phyloP scores from a whole-genome alignment of 30 jellyfish, hydroid and myxozoan species.

The Catostylus mosaicus region DNA sequence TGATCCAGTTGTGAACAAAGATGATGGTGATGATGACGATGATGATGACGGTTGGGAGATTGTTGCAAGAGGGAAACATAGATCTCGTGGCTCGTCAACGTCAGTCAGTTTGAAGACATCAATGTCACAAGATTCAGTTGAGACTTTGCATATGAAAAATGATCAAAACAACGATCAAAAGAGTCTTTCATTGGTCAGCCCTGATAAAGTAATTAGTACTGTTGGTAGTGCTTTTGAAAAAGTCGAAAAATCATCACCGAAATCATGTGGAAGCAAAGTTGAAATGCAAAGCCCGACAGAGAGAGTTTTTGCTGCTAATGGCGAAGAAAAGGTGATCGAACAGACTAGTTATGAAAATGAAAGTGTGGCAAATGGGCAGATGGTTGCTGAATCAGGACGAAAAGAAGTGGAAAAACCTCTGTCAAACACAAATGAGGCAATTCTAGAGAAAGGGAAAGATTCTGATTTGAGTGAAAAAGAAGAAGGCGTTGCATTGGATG shows the following conservation, averaged over 20 bases:
- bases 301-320: neutral
- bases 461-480: neutral
- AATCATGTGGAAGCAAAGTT: neutral
- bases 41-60: conserved; percentile 97
- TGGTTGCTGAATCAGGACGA: neutral
- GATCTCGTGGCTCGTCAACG: conserved; percentile 84
- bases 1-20: neutral
- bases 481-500: neutral
- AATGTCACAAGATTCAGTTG: conserved; percentile 58
- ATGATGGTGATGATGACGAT: conserved; percentile 39
- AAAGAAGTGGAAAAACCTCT: neutral
- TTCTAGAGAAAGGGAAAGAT: neutral
- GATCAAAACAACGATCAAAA: neutral
- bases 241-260: conserved; percentile 48
- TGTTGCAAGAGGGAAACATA: conserved; percentile 78
- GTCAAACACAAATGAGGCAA: neutral
- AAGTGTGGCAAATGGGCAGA: neutral
- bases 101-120: conserved; percentile 61
- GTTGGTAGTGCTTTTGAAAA: conserved; percentile 49
- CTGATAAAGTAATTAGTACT: conserved; percentile 19
- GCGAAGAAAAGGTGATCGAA: neutral
- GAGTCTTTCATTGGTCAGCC: neutral
- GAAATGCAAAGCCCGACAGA: neutral
- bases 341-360: neutral
- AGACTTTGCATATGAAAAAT: neutral